These are phyloP conservation scores for Darevskia mixta DNA, from an alignment of 2,797 vertebrate genomes.

Conservation along the genomic window DNA sequence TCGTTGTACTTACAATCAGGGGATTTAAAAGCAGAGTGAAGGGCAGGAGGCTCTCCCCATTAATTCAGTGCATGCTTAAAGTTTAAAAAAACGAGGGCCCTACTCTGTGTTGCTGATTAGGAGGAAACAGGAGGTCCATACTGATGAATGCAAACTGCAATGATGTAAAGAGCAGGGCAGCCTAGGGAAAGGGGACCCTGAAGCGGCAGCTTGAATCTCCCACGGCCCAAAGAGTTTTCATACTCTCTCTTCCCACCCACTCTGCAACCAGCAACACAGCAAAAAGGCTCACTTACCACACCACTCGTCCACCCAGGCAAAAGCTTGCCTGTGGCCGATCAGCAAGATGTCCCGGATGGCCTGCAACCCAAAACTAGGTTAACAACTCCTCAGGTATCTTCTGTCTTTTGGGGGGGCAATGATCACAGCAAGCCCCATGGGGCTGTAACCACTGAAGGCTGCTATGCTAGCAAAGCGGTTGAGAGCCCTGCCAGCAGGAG, in stretches of 20 bases:
- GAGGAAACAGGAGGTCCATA: not conserved
- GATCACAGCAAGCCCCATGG: not conserved
- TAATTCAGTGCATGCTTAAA: not conserved
- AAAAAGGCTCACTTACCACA: conserved; percentile 70
- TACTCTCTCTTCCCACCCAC: not conserved
- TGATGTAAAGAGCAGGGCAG: not conserved
- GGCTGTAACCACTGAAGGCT: too few relatives aligned
- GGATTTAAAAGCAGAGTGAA: not conserved
- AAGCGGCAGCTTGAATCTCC: not conserved
- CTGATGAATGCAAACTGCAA: too few relatives aligned
- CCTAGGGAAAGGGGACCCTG: not conserved
- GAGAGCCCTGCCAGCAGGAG: not conserved
- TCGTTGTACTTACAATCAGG: not conserved
- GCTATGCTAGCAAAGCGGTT: not conserved
- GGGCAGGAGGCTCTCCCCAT: not conserved
- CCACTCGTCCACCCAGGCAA: conserved; percentile 84
- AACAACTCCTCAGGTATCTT: not conserved
- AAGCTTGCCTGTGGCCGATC: conserved; percentile 82
- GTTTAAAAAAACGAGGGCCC: not conserved
- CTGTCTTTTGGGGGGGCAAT: too few relatives aligned
- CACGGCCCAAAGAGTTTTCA: not conserved
- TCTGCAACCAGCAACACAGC: not conserved
- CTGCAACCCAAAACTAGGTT: conserved; percentile 14
- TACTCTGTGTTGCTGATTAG: not conserved
- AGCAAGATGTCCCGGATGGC: conserved; percentile 83